These are phyloP conservation scores for Actenoides lindsayi DNA, from an alignment of 2,113 vertebrate species.

Conservation along the genomic window DNA sequence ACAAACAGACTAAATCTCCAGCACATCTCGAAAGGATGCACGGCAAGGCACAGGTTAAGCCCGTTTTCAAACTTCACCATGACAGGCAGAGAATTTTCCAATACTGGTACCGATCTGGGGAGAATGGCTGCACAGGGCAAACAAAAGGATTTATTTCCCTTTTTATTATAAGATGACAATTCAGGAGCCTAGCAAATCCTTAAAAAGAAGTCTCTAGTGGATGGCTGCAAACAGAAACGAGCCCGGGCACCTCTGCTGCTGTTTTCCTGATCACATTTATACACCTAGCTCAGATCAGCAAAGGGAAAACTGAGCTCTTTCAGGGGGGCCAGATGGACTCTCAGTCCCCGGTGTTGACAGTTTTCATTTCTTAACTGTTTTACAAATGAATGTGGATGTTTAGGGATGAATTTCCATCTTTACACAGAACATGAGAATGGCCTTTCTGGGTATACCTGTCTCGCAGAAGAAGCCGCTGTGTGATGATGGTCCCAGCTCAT, in stretches of 20 bases:
- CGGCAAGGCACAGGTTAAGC: neutral
- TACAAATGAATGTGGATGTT: slow-evolving; percentile 32
- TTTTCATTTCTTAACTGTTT: slow-evolving; percentile 41
- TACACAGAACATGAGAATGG: neutral
- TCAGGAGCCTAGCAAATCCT: slow-evolving; percentile 17
- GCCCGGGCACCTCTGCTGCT: slow-evolving; percentile 19
- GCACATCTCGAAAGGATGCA: neutral
- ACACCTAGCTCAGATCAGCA: neutral
- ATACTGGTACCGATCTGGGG: neutral
- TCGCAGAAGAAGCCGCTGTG: neutral
- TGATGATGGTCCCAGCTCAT: neutral
- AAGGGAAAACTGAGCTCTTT: slow-evolving; percentile 24
- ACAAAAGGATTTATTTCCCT: slow-evolving; percentile 42
- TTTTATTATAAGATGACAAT: slow-evolving; percentile 46
- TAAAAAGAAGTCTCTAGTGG: slow-evolving; percentile 42
- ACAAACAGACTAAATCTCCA: slow-evolving; percentile 13
- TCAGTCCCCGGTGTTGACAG: slow-evolving; percentile 42
- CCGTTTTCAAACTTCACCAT: neutral
- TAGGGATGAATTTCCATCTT: slow-evolving; percentile 38
- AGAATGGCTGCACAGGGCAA: neutral
- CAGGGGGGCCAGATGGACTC: slow-evolving; percentile 29
- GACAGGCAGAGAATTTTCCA: neutral
- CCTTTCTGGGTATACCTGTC: neutral
- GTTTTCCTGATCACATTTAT: neutral
- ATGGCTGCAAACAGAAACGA: slow-evolving; percentile 49